A percentile compares a stretch with the other conserved stretches of the same genome.
These are phyloP conservation scores for Vicugna pacos DNA, from an alignment of 2,113 vertebrate genomes.

Conservation along the genomic window DNA sequence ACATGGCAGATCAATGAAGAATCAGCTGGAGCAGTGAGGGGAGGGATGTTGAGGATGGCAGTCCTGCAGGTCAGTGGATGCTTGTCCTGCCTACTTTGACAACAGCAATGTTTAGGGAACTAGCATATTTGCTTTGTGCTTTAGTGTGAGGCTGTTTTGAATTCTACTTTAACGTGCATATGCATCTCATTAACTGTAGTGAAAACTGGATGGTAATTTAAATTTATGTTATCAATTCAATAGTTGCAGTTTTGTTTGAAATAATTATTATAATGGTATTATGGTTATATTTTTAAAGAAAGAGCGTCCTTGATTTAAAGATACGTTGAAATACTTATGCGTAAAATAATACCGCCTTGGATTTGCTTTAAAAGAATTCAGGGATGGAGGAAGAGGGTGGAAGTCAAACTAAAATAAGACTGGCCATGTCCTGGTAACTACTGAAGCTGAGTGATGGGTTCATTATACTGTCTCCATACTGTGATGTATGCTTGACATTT, in stretches of 20 bases:
- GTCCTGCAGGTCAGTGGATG: background rate
- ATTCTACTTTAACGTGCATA: background rate
- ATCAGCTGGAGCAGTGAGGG: background rate
- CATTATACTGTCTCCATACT: background rate
- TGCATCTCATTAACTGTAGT: background rate
- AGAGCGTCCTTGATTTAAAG: background rate
- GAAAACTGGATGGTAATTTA: constrained; percentile 37
- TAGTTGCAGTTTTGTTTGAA: constrained; percentile 32
- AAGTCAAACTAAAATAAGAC: constrained; percentile 4
- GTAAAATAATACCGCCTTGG: background rate
- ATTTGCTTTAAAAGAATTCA: constrained; percentile 16
- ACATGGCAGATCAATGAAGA: background rate
- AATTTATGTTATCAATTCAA: background rate
- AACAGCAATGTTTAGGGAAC: background rate
- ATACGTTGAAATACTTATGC: background rate
- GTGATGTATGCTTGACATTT: background rate
- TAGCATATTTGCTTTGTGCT: background rate
- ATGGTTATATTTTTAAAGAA: background rate
- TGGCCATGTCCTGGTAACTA: background rate
- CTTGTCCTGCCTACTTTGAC: background rate
- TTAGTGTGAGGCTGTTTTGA: background rate
- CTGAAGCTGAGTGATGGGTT: background rate
- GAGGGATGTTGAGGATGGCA: background rate
- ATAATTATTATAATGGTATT: background rate
- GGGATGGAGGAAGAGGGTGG: background rate